Percentiles rank a stretch among this genome's conserved stretches.
These are phyloP conservation scores for Plemyria rubiginata DNA, from an alignment of 2,888 invertebrate genomes.

Conservation along the genomic window DNA sequence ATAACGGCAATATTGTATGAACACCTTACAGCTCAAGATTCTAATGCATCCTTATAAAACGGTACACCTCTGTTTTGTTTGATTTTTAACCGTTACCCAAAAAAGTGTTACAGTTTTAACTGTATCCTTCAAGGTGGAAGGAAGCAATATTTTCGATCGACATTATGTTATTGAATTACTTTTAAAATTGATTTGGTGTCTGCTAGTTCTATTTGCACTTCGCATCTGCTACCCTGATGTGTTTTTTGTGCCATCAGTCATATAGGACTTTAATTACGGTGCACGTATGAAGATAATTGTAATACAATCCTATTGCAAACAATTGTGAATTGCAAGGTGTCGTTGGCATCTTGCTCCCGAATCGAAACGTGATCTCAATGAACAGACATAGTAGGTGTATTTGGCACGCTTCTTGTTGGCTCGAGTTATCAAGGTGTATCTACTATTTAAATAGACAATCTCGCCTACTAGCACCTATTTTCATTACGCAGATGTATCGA, in stretches of 20 bases:
- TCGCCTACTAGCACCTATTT: conserved; percentile 34
- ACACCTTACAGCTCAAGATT: conserved; percentile 68
- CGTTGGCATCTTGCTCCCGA: conserved; percentile 50
- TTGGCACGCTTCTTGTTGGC: conserved; percentile 73
- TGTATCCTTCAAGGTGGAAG: conserved; percentile 83
- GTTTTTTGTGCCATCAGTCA: conserved; percentile 64
- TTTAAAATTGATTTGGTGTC: conserved; percentile 75
- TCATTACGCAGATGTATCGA: conserved; percentile 62
- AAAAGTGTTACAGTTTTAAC: conserved; percentile 82
- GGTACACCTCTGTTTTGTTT: conserved; percentile 72
- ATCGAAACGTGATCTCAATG: conserved; percentile 58
- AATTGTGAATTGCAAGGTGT: conserved; percentile 74
- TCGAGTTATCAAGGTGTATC: conserved; percentile 29
- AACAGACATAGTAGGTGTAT: conserved; percentile 57
- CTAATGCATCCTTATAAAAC: conserved; percentile 73
- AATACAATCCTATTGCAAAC: conserved; percentile 80
- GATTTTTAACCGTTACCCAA: conserved; percentile 76
- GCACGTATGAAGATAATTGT: conserved; percentile 80
- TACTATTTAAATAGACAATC: conserved; percentile 48
- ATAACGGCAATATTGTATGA: conserved; percentile 77
- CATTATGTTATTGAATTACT: conserved; percentile 85
- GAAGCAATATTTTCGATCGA: conserved; percentile 82
- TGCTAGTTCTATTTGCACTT: conserved; percentile 68
- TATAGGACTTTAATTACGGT: conserved; percentile 82
- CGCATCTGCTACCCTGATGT: conserved; percentile 74